Evolutionary conservation across 2,888 invertebrate genomes (phyloP).

Genomic region (Nineta flava): DNA sequence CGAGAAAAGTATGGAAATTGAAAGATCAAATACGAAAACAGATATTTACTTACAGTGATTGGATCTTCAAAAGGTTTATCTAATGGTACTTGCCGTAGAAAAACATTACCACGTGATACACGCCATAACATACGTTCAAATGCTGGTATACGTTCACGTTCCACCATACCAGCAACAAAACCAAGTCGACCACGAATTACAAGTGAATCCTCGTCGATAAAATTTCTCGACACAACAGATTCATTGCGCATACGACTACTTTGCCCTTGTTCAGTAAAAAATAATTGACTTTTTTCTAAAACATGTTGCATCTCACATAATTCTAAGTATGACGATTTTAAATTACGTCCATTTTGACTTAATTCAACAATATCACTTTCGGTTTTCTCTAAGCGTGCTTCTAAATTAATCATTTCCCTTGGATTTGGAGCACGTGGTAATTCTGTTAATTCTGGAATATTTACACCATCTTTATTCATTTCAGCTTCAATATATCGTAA

Average conservation of each 20-base stretch:
- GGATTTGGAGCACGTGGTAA: slow-evolving; percentile 41
- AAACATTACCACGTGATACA: slow-evolving; percentile 83
- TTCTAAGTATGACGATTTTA: slow-evolving; percentile 82
- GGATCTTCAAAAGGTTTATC: slow-evolving; percentile 73
- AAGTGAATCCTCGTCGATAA: slow-evolving; percentile 18
- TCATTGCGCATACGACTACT: slow-evolving; percentile 22
- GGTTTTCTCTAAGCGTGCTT: slow-evolving; percentile 81
- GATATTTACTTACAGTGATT: slow-evolving; percentile 43
- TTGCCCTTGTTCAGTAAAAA: slow-evolving; percentile 72
- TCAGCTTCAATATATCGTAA: slow-evolving; percentile 38
- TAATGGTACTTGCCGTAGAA: slow-evolving; percentile 75
- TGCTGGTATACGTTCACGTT: slow-evolving; percentile 70
- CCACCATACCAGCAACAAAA: slow-evolving; percentile 85
- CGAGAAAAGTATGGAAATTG: no score
- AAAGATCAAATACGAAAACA: no score
- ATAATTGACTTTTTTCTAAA: slow-evolving; percentile 77
- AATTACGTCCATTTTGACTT: slow-evolving; percentile 79
- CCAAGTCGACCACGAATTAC: slow-evolving; percentile 38
- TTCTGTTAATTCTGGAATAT: slow-evolving; percentile 37
- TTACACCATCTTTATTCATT: slow-evolving; percentile 36
- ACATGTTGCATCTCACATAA: slow-evolving; percentile 83
- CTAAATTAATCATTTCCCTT: slow-evolving; percentile 34
- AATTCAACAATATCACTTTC: slow-evolving; percentile 90
- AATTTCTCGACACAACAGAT: slow-evolving; percentile 35
- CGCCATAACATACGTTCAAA: slow-evolving; percentile 91